Evolutionary conservation across 2,888 invertebrate genomes (phyloP), one percentile per base, ranked within the genome.

Genomic region (Hirtodrosophila duncani): DNA sequence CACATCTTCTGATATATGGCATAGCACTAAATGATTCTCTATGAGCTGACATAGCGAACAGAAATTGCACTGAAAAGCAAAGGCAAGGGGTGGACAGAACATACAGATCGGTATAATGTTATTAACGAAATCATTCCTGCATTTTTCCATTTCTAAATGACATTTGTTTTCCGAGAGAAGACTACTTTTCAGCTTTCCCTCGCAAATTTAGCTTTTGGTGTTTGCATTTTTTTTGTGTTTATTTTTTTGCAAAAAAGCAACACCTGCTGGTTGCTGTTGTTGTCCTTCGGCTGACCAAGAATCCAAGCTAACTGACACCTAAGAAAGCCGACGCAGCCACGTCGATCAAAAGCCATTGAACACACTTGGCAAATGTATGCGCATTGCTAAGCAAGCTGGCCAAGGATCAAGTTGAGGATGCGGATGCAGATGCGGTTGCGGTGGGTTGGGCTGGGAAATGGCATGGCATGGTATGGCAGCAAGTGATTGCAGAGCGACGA

Each of bases 341-440:
- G 72, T 72, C 72, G 72, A 78, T 72, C 72, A 72, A 65, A n/a
- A 67, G 67, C 45, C 67, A 63, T 63, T 58, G 66, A 68, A 61
- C 63, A 59, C 58, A 70, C 71, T 77, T 72, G 78, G 74, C 67
- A 67, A 74, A 64, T 72, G 70, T 78, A 72, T 72, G 72, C 72
- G 65, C 70, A 78, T 71, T 68, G 67, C 67, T 57, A 62, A 52
- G 48, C 37, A 45, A 52, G 48, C 37, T 42, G 58, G 34, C 10
- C 17, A 9, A 36, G 55, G 29, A 17, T 36, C 13, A 30, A 7
- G 37, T 14, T 33, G 37, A 49, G 37, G 3, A 27, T 16, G 24
- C 10, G 30, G 9, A 10, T 13, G 24, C 21, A 17, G 21, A 7
- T n/a, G 27, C 5, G 24, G 44, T 11, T 8, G 18, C n/a, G 23